Base-by-base conservation (phyloP, 2,888 invertebrate genomes). In the Furcula furcula region DNA sequence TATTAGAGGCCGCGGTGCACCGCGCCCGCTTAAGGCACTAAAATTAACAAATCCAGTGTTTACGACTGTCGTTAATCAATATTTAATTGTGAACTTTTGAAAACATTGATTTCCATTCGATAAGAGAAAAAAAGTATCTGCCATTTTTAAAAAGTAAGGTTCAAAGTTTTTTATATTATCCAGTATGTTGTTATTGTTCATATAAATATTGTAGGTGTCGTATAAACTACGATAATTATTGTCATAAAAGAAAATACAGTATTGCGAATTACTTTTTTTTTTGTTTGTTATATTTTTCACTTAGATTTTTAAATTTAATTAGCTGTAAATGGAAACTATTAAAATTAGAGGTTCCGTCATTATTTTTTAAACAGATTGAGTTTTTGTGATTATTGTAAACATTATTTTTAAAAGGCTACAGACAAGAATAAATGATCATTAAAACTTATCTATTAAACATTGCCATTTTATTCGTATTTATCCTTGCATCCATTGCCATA, bases 391-490 rank as follows among this genome's bases (percentile, higher is more conserved):
- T 79, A 76, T 51, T 79, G 77, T 86, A 68, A 76, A 81, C 74
- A 74, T 79, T 76, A 79, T 76, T 82, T 81, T 79, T 72, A 59
- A 81, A 84, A 77, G 65, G 82, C 81, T 80, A 76, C 79, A 77
- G 76, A 78, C 71, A 65, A 77, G 3, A 23, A 23, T 23, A 23
- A 80, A 84, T 81, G 81, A 84, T 84, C 77, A 87, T 87, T 84
- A 86, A 85, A 85, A 82, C 79, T 77, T 83, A 85, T 76, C 80
- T 83, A 84, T 79, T 83, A 78, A 78, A 74, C 51, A 55, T 40
- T 5, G 10, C 43, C 27, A 40, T 56, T 68, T 75, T 64, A 65
- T 65, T 70, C 56, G 31, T 13, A 10, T 6, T 16, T 16, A 16
- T n/a, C n/a, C n/a, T n/a, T n/a, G n/a, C n/a, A n/a, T n/a, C n/a